Evolutionary conservation across 2,797 vertebrate genomes (phyloP).

Genomic region (Lates japonicus): DNA sequence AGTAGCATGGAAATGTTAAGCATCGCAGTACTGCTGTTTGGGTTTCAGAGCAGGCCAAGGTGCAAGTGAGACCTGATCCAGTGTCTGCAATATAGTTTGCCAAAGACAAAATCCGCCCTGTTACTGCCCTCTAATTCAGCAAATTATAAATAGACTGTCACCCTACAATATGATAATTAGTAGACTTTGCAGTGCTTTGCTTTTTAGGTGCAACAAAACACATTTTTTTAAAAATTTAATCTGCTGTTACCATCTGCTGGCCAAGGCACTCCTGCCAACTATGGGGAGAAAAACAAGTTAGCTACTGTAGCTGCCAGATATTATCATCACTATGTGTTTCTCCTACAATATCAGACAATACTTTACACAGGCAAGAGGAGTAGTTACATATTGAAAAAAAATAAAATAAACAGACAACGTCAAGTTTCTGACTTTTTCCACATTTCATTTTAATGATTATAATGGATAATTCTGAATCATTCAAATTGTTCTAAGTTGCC

Average conservation of each 20-base stretch:
- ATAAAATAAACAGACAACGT: neutral
- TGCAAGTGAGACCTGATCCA: constrained; percentile 2
- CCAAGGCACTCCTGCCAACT: constrained; percentile 38
- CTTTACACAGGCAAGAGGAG: neutral
- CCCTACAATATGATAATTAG: constrained; percentile 21
- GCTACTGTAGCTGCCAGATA: constrained; percentile 47
- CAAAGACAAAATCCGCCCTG: constrained; percentile 6
- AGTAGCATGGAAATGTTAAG: constrained; percentile 17
- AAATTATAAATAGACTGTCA: constrained; percentile 6
- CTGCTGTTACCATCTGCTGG: constrained; percentile 55
- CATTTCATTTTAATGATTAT: neutral
- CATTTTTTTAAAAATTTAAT: constrained; percentile 42
- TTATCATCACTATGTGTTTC: constrained; percentile 33
- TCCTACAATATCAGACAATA: neutral
- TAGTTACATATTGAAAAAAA: neutral
- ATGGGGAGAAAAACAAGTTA: constrained; percentile 48
- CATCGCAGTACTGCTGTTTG: neutral
- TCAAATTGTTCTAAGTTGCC: neutral
- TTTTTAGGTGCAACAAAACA: constrained; percentile 47
- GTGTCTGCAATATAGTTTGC: neutral
- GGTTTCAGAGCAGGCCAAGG: neutral
- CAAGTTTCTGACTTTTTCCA: neutral
- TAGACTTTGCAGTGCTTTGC: constrained; percentile 43
- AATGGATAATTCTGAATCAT: neutral
- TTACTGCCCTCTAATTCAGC: constrained; percentile 8